Conservation (phyloP, 1,140 invertebrate species). For the Atta texana region DNA sequence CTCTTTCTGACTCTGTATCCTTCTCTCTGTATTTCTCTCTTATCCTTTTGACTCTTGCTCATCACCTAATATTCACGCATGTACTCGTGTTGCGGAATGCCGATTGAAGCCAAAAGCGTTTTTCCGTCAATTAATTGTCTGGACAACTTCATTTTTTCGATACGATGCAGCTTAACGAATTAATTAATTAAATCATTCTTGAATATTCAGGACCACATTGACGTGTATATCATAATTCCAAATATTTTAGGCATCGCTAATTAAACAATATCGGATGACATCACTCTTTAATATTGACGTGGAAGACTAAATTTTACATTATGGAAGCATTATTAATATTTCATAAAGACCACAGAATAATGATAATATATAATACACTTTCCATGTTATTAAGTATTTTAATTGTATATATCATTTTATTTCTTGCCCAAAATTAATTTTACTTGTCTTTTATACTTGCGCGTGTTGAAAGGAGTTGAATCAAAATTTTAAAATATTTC, state of each 20-base stretch:
- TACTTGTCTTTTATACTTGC: not conserved
- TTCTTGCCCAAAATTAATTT: not conserved
- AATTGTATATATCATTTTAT: not conserved
- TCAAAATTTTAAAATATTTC: not conserved
- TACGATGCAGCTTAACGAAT: conserved; percentile 19
- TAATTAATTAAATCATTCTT: conserved; percentile 47
- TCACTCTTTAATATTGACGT: conserved; percentile 29
- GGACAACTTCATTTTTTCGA: conserved; percentile 53
- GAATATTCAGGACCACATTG: not conserved
- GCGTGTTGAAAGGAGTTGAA: not conserved
- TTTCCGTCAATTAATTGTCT: conserved; percentile 72
- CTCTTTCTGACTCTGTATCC: conserved; percentile 34
- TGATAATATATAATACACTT: not conserved
- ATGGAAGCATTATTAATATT: conserved; percentile 16
- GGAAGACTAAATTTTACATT: conserved; percentile 14
- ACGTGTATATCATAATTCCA: conserved; percentile 10
- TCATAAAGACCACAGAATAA: conserved; percentile 15
- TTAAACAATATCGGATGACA: conserved; percentile 25
- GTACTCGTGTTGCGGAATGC: conserved; percentile 43
- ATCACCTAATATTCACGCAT: conserved; percentile 50
- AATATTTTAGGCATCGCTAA: conserved; percentile 41
- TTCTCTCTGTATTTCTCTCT: conserved; percentile 38
- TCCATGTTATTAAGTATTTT: not conserved
- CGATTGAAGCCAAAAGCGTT: conserved; percentile 63
- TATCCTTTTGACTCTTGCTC: conserved; percentile 51